These are phyloP conservation scores for Myotis vivesi DNA, from an alignment of 2,797 vertebrate genomes.

Conservation along the genomic window DNA sequence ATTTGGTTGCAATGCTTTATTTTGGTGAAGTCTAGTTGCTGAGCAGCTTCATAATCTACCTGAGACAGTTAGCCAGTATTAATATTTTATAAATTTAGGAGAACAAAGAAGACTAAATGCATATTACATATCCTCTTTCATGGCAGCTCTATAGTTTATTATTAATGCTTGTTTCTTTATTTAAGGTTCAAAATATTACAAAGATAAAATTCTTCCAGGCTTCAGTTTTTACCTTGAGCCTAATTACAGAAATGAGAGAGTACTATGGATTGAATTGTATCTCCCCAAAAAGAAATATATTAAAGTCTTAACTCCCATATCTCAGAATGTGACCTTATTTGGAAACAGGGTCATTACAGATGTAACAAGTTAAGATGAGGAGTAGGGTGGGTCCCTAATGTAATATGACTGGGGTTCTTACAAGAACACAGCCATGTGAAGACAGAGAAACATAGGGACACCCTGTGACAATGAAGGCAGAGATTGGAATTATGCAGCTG, in stretches of 20 bases:
- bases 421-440: not conserved
- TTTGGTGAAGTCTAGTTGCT: not conserved
- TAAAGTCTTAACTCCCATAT: not conserved
- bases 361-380: not conserved
- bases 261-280: no score
- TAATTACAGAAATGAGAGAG: not conserved
- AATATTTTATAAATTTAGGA: slow-evolving; percentile 28
- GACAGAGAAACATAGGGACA: not conserved
- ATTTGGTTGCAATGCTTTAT: not conserved
- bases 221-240: not conserved
- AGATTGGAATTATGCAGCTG: not conserved
- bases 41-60: not conserved
- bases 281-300: not conserved
- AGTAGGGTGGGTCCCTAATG: not conserved
- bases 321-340: not conserved
- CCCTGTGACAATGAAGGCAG: not conserved
- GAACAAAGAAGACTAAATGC: not conserved
- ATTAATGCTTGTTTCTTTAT: not conserved
- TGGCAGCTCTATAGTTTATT: not conserved
- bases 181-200: not conserved
- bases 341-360: not conserved
- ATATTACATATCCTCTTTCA: not conserved
- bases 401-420: not conserved
- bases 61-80: not conserved
- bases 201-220: not conserved